phyloP scores from a whole-genome alignment of 2,888 invertebrate genomes.

The Cetonia aurata region DNA sequence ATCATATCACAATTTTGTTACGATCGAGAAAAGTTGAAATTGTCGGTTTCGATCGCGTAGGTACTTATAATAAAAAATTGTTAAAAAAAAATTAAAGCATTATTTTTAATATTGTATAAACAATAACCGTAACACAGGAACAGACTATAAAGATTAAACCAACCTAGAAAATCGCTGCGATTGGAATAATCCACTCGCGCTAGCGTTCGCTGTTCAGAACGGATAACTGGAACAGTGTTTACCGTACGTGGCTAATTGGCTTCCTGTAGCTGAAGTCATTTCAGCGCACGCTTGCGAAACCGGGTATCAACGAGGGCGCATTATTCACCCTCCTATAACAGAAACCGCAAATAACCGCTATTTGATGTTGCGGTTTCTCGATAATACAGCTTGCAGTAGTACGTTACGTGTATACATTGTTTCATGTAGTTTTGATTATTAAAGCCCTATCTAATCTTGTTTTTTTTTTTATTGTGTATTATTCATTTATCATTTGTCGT shows the following conservation, averaged over 20 bases:
- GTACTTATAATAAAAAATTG: no score
- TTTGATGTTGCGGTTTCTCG: slow-evolving; percentile 21
- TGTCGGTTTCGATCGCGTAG: no score
- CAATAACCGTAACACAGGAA: no score
- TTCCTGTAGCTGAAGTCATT: slow-evolving; percentile 17
- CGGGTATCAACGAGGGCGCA: slow-evolving; percentile 3
- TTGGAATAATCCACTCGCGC: no score
- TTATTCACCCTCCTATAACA: slow-evolving; percentile 19
- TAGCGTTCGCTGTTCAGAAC: neutral
- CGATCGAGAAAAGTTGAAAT: no score
- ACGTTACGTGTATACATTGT: neutral
- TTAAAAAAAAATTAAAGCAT: no score
- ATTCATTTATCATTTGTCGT: neutral
- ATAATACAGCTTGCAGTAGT: neutral
- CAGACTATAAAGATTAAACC: no score
- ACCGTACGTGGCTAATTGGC: slow-evolving; percentile 32
- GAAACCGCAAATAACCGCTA: slow-evolving; percentile 29
- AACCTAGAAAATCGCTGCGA: no score
- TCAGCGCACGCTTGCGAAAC: slow-evolving; percentile 19
- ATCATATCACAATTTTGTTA: no score
- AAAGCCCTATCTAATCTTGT: neutral
- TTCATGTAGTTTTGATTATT: slow-evolving; percentile 20
- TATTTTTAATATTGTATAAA: no score
- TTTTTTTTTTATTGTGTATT: neutral
- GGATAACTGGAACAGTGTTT: slow-evolving; percentile 30